Conservation (phyloP, 2,797 vertebrate species). For the Sebastiscus tertius region DNA sequence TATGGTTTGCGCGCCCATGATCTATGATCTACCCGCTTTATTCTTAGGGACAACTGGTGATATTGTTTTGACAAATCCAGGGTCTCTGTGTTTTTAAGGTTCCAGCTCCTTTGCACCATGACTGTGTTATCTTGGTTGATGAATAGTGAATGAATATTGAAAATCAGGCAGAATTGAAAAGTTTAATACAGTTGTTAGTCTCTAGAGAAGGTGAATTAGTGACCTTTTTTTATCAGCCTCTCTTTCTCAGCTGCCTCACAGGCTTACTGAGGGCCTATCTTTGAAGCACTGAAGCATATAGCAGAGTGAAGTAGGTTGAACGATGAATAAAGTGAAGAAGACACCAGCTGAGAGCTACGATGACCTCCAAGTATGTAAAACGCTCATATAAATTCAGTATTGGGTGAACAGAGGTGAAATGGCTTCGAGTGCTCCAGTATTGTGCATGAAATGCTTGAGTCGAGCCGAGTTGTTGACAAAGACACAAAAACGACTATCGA, state of each 20-base stretch:
- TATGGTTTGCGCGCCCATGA: background rate
- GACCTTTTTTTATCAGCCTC: constrained; percentile 13
- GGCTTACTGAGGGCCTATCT: background rate
- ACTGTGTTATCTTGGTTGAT: background rate
- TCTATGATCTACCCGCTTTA: background rate
- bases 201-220: background rate
- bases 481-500: background rate
- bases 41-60: background rate
- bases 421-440: background rate
- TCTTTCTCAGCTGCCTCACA: constrained; percentile 8
- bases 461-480: constrained; percentile 25
- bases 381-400: constrained; percentile 2
- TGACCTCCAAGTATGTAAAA: constrained; percentile 32
- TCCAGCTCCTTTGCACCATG: background rate
- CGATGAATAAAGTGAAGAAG: constrained; percentile 9
- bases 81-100: background rate
- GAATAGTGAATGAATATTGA: background rate
- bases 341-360: background rate
- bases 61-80: background rate
- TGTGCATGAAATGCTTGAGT: background rate
- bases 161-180: constrained; percentile 15
- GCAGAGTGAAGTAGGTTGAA: constrained; percentile 5
- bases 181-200: background rate
- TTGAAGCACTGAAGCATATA: constrained; percentile 3
- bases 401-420: constrained; percentile 14